These are phyloP conservation scores for Micromys minutus DNA, from an alignment of 2,113 vertebrate genomes.

Conservation along the genomic window DNA sequence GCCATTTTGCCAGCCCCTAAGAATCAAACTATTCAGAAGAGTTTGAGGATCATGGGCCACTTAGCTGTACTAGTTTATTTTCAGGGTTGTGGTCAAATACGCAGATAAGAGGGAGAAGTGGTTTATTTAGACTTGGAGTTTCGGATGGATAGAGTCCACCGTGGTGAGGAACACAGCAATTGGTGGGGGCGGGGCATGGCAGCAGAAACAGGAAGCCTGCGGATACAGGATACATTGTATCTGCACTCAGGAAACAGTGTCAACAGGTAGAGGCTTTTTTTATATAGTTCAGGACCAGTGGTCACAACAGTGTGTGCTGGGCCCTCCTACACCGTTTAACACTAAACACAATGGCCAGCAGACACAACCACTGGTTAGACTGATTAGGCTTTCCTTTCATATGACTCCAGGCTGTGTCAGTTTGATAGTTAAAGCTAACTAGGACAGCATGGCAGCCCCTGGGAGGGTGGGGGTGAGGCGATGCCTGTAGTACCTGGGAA, in stretches of 20 bases:
- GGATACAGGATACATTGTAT: not conserved
- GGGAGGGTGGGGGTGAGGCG: constrained; percentile 17
- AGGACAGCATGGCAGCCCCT: not conserved
- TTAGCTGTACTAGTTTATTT: not conserved
- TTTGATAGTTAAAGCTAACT: not conserved
- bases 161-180: not conserved
- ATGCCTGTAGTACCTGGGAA: constrained; percentile 41
- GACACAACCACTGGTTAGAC: not conserved
- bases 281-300: not conserved
- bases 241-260: not conserved
- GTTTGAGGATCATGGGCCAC: not conserved
- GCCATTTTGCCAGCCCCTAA: not conserved
- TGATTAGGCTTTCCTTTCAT: not conserved
- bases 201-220: not conserved
- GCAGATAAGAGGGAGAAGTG: not conserved
- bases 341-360: not conserved
- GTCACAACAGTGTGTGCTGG: not conserved
- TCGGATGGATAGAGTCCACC: not conserved
- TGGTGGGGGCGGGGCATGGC: too few relatives aligned
- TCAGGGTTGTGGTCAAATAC: not conserved
- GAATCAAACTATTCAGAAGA: not conserved
- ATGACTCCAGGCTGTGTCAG: not conserved
- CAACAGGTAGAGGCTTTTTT: not conserved
- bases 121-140: not conserved
- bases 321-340: not conserved